Conservation (phyloP, 1,140 invertebrate species). For the Oncopeltus fasciatus region DNA sequence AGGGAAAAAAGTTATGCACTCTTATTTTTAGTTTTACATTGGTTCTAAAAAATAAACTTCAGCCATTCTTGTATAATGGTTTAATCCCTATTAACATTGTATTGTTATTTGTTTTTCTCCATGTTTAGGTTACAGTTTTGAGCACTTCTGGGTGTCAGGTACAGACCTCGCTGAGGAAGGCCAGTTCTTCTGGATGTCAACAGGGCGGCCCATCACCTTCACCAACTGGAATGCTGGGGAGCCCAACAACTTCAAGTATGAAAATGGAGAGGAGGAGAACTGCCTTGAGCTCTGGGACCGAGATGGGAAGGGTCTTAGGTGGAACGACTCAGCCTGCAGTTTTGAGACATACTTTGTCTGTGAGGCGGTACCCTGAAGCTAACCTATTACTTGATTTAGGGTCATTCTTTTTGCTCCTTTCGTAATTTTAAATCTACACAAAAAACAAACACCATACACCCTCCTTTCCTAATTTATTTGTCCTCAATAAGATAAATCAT, state of each 20-base stretch:
- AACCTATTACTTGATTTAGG: background rate
- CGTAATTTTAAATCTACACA: too few species aligned
- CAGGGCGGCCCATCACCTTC: conserved; percentile 70
- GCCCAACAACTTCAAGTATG: conserved; percentile 81
- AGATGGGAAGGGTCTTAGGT: conserved; percentile 77
- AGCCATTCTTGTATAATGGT: too few species aligned
- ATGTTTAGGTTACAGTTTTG: conserved; percentile 64
- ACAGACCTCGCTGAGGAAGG: conserved; percentile 81
- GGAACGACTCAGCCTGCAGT: conserved; percentile 84
- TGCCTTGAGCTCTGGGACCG: conserved; percentile 82
- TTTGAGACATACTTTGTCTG: conserved; percentile 86
- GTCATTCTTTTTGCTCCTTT: background rate
- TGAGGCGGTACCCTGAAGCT: conserved; percentile 41
- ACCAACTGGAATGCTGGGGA: conserved; percentile 86
- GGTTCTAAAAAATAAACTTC: too few species aligned
- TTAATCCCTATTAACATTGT: too few species aligned
- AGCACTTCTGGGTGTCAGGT: conserved; percentile 85
- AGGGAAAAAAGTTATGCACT: too few species aligned
- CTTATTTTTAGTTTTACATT: too few species aligned
- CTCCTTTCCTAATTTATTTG: too few species aligned
- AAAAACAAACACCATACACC: too few species aligned
- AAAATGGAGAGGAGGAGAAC: conserved; percentile 83
- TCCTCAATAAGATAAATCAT: too few species aligned
- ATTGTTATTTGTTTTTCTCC: too few species aligned
- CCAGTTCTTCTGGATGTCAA: conserved; percentile 84